These are phyloP conservation scores for Diplosoma virens DNA, from an alignment of 23 tunicate species.

Conservation along the genomic window DNA sequence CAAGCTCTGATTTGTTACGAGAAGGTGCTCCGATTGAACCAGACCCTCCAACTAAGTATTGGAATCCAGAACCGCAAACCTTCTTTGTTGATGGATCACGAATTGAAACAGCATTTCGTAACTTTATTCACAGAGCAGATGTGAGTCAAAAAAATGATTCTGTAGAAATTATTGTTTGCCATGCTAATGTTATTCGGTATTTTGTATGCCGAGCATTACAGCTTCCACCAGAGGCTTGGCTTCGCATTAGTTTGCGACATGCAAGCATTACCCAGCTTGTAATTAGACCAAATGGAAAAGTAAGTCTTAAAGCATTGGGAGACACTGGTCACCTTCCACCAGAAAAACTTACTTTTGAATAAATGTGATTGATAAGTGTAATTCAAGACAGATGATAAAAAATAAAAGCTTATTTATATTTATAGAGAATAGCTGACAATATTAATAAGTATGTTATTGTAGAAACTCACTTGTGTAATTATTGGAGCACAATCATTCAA, in stretches of 20 bases:
- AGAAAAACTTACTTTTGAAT: constrained; percentile 78
- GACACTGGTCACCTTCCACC: constrained; percentile 82
- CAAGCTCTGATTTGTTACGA: constrained; percentile 55
- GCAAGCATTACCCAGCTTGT: constrained; percentile 72
- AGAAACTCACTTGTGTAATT: too few species aligned
- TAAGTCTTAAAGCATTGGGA: constrained; percentile 61
- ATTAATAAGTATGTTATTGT: too few species aligned
- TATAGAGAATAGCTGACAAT: too few species aligned
- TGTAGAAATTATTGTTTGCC: constrained; percentile 78
- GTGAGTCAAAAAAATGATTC: constrained; percentile 59
- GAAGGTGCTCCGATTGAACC: constrained; percentile 88
- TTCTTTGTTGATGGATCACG: constrained; percentile 72
- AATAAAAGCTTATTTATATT: too few species aligned
- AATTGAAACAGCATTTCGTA: constrained; percentile 87
- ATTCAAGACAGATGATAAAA: too few species aligned
- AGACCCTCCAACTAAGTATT: constrained; percentile 43
- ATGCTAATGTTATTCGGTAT: constrained; percentile 95
- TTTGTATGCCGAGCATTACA: constrained; percentile 84
- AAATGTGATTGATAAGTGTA: background rate
- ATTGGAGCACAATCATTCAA: too few species aligned
- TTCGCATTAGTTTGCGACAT: constrained; percentile 70
- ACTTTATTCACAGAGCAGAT: constrained; percentile 71
- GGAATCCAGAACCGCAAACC: constrained; percentile 51
- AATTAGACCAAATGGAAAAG: constrained; percentile 72
- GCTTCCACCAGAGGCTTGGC: constrained; percentile 93